Conservation (phyloP, 2,797 vertebrate species). For the Sebastes steindachneri region DNA sequence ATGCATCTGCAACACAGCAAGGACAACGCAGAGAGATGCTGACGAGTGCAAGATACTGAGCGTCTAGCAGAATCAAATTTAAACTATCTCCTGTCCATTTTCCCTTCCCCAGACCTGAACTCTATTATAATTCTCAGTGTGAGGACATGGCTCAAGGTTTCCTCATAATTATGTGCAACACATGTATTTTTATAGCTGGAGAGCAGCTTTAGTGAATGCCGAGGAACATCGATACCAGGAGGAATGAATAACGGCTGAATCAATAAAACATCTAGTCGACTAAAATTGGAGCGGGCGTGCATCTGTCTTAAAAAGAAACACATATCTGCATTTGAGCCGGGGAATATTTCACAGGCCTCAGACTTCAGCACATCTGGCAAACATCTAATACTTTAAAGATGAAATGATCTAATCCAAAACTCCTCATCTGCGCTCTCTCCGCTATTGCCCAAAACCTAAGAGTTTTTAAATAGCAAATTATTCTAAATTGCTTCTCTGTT, state of each 20-base stretch:
- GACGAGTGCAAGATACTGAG: conserved; percentile 54
- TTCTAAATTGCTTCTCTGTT: conserved; percentile 82
- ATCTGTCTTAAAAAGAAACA: conserved; percentile 64
- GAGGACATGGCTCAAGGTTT: conserved; percentile 51
- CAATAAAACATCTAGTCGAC: conserved; percentile 76
- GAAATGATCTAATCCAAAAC: conserved; percentile 62
- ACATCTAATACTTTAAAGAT: conserved; percentile 68
- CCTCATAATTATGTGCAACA: conserved; percentile 52
- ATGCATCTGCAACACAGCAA: conserved; percentile 69
- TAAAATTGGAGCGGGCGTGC: conserved; percentile 73
- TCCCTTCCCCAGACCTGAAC: not conserved
- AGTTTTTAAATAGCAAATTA: conserved; percentile 82
- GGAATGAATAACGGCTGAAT: conserved; percentile 76
- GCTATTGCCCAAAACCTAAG: conserved; percentile 67
- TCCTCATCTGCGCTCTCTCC: conserved; percentile 48
- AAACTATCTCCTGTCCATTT: conserved; percentile 23
- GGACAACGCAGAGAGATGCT: conserved; percentile 60
- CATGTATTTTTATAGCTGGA: conserved; percentile 63
- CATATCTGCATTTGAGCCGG: conserved; percentile 63
- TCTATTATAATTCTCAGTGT: conserved; percentile 31
- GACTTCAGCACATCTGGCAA: conserved; percentile 63
- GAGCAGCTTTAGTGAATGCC: conserved; percentile 58
- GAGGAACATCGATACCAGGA: conserved; percentile 64
- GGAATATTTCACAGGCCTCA: conserved; percentile 60
- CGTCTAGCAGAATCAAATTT: conserved; percentile 27